Evolutionary conservation across 1,140 invertebrate genomes (phyloP).

Genomic region (Lucilia cuprina): DNA sequence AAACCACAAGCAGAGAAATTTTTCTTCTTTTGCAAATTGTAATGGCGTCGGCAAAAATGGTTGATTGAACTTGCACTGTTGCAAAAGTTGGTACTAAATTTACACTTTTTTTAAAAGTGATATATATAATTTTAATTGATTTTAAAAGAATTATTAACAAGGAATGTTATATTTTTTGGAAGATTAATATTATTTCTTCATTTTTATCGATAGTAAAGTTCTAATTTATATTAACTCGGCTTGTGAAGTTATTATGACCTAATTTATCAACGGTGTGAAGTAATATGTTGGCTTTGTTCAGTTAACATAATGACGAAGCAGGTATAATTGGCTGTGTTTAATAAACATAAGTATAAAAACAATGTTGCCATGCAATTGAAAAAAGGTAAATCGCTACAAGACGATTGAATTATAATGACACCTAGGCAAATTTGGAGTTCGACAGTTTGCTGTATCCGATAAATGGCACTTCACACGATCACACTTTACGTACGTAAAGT

Average conservation of each 20-base stretch:
- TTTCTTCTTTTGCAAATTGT: slow-evolving; percentile 53
- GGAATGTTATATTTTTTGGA: too few relatives aligned
- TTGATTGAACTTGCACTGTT: slow-evolving; percentile 21
- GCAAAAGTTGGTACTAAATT: not conserved
- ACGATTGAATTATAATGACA: too few relatives aligned
- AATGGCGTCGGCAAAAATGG: slow-evolving; percentile 51
- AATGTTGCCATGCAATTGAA: not conserved
- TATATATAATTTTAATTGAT: too few relatives aligned
- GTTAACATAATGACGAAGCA: slow-evolving; percentile 17
- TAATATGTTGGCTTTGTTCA: not conserved
- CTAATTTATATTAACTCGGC: too few relatives aligned
- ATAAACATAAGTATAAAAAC: not conserved
- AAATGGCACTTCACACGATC: too few relatives aligned
- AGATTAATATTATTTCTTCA: too few relatives aligned
- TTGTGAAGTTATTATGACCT: not conserved
- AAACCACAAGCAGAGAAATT: slow-evolving; percentile 46
- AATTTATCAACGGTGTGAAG: not conserved
- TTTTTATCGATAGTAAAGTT: not conserved
- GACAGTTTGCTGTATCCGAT: too few relatives aligned
- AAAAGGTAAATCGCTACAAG: too few relatives aligned
- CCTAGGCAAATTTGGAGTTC: too few relatives aligned
- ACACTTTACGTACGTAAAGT: too few relatives aligned
- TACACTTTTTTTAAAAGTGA: too few relatives aligned
- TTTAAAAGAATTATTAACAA: too few relatives aligned
- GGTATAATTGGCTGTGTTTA: not conserved